Conservation (phyloP, 1,140 invertebrate genomes). For the Nilaparvata lugens region DNA sequence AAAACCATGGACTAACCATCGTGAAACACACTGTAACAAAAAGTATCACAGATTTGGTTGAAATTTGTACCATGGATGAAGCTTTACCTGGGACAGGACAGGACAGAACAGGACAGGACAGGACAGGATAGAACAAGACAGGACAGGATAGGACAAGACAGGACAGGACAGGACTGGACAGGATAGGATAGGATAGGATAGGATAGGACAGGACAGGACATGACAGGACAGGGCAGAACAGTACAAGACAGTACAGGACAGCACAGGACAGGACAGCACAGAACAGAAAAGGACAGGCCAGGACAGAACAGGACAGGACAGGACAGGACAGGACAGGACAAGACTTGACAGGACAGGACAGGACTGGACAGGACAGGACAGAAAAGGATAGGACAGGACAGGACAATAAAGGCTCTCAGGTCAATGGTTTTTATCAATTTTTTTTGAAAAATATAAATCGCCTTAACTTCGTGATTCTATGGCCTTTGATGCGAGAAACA, state of each 20-base stretch:
- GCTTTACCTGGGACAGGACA: too few relatives aligned
- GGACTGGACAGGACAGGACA: not conserved
- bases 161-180: conserved; percentile 9
- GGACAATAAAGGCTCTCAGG: too few relatives aligned
- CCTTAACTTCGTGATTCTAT: too few relatives aligned
- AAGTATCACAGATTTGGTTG: too few relatives aligned
- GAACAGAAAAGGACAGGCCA: not conserved
- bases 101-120: too few relatives aligned
- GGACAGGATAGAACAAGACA: conserved; percentile 1
- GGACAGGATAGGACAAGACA: conserved; percentile 10
- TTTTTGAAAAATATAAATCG: too few relatives aligned
- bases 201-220: not conserved
- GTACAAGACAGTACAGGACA: not conserved
- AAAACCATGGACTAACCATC: too few relatives aligned
- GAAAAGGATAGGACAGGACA: not conserved
- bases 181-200: conserved; percentile 7
- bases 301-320: not conserved
- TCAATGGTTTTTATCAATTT: too few relatives aligned
- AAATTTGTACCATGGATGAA: too few relatives aligned
- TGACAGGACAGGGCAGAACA: not conserved
- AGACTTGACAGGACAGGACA: not conserved
- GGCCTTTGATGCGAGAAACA: too few relatives aligned
- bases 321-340: not conserved
- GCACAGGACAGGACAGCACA: too few relatives aligned
- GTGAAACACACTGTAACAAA: too few relatives aligned